phyloP scores from a whole-genome alignment of 2,888 invertebrate genomes.

The Caenorhabditis japonica region DNA sequence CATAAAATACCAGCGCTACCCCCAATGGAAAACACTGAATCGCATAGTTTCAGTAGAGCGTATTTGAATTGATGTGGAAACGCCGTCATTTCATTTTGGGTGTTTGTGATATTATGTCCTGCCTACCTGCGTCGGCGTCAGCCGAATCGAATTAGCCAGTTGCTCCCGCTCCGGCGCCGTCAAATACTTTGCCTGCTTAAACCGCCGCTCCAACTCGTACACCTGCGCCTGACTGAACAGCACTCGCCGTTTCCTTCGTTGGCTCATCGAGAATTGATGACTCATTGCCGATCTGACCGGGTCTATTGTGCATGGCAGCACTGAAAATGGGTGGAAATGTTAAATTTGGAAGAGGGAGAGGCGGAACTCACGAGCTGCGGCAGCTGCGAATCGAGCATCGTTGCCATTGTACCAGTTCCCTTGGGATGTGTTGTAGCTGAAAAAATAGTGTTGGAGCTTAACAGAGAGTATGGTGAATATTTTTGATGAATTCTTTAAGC shows the following conservation, averaged over 20 bases:
- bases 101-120: no score
- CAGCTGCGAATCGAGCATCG: conserved; percentile 56
- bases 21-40: no score
- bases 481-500: no score
- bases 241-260: conserved; percentile 64
- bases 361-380: conserved; percentile 57
- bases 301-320: conserved; percentile 60
- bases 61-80: no score
- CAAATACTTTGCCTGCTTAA: conserved; percentile 89
- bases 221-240: conserved; percentile 69
- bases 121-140: conserved; percentile 90
- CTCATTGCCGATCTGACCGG: conserved; percentile 59
- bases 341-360: no score
- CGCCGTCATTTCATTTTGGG: no score
- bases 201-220: conserved; percentile 84
- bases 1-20: no score
- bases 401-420: conserved; percentile 58
- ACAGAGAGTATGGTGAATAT: no score
- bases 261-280: conserved; percentile 58
- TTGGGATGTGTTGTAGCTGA: conserved; percentile 48
- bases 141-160: conserved; percentile 91
- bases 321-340: conserved; percentile 32
- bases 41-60: no score
- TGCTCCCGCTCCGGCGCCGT: conserved; percentile 98
- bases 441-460: background rate